Evolutionary conservation across 2,113 vertebrate genomes (phyloP).

Genomic region (Poecilia latipinna): DNA sequence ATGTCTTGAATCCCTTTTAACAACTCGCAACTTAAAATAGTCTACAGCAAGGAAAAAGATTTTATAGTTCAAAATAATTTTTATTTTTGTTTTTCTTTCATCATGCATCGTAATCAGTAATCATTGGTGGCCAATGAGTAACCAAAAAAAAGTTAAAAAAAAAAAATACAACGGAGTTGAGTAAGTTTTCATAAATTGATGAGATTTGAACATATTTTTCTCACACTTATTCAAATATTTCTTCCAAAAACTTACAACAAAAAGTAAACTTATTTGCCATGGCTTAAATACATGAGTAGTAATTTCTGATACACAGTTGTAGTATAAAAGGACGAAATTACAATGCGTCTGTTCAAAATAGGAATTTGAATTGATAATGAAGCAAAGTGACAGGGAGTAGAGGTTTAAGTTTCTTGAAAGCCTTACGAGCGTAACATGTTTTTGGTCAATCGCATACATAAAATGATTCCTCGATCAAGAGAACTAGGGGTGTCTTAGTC

Average conservation of each 20-base stretch:
- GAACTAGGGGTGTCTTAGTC: neutral
- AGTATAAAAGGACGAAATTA: too few relatives aligned
- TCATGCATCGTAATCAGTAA: neutral
- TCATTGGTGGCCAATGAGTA: neutral
- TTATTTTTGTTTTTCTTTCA: neutral
- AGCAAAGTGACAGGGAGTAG: neutral
- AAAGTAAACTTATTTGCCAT: neutral
- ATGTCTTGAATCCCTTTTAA: neutral
- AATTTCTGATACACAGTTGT: too few relatives aligned
- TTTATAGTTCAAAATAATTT: neutral
- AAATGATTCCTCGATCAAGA: too few relatives aligned
- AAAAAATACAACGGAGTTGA: neutral
- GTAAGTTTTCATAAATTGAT: neutral
- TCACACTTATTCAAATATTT: neutral
- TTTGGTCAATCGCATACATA: too few relatives aligned
- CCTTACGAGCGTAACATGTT: too few relatives aligned
- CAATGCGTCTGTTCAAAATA: neutral
- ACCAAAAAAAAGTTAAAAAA: too few relatives aligned
- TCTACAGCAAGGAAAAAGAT: neutral
- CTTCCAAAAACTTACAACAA: neutral
- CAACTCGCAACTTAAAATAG: neutral
- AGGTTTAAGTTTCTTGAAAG: too few relatives aligned
- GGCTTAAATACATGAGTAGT: too few relatives aligned
- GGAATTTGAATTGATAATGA: neutral
- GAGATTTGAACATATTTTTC: neutral